Conservation (phyloP, 2,113 vertebrate species). For the Eidolon helvum region DNA sequence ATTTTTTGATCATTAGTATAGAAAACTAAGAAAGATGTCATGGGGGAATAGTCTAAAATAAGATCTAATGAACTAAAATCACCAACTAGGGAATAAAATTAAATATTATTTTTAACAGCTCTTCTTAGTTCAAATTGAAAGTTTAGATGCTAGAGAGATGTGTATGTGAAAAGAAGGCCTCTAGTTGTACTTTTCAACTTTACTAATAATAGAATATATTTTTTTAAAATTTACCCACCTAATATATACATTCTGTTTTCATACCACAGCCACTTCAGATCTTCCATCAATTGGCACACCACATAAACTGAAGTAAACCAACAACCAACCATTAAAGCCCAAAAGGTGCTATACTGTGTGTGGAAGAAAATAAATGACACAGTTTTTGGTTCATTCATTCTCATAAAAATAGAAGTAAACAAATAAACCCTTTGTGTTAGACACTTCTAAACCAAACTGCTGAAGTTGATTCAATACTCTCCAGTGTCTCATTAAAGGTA, state of each 20-base stretch:
- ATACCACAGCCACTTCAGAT: constrained; percentile 81
- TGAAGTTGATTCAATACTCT: neutral
- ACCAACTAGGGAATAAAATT: neutral
- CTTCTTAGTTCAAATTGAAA: constrained; percentile 14
- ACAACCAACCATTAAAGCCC: constrained; percentile 84
- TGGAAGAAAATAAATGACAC: constrained; percentile 1
- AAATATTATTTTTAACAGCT: neutral
- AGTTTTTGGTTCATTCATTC: constrained; percentile 33
- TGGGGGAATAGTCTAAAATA: neutral
- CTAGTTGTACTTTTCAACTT: neutral
- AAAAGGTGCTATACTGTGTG: constrained; percentile 85
- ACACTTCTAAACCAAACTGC: neutral
- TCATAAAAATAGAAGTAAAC: constrained; percentile 57
- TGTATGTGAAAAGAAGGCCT: neutral
- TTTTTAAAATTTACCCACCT: constrained; percentile 78
- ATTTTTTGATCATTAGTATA: neutral
- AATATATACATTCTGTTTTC: constrained; percentile 78
- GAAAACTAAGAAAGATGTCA: neutral
- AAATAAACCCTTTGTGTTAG: constrained; percentile 4
- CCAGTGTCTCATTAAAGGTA: neutral
- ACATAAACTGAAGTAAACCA: constrained; percentile 84
- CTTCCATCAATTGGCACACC: constrained; percentile 80
- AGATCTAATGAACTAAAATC: neutral
- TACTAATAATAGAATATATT: neutral
- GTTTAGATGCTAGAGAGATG: neutral